phyloP scores from a whole-genome alignment of 2,113 vertebrate genomes.

The Odocoileus virginianus region DNA sequence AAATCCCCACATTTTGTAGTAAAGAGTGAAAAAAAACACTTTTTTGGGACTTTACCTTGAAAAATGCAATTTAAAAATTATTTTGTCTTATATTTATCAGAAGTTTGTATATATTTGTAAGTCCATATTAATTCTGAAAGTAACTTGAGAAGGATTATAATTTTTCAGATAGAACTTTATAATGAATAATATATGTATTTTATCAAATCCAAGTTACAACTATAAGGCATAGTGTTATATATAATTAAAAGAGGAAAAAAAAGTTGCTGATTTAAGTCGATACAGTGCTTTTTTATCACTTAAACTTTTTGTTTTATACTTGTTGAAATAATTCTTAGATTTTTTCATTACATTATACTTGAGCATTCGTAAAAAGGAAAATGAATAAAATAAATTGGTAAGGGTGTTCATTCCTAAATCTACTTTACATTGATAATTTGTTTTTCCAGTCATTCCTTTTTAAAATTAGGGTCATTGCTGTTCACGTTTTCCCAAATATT shows the following conservation, averaged over 20 bases:
- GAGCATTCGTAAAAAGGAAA: background rate
- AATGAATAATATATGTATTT: background rate
- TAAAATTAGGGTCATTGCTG: background rate
- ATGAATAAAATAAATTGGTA: background rate
- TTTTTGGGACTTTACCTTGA: background rate
- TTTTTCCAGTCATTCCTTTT: background rate
- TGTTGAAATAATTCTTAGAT: background rate
- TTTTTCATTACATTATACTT: background rate
- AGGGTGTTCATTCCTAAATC: background rate
- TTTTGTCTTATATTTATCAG: background rate
- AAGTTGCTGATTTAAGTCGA: background rate
- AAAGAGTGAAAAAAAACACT: background rate
- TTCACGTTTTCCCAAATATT: background rate
- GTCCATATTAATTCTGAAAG: background rate
- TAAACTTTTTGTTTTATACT: background rate
- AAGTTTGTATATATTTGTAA: background rate
- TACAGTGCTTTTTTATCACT: background rate
- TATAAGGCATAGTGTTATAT: background rate
- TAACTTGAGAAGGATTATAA: background rate
- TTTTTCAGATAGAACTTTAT: background rate
- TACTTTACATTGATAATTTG: background rate
- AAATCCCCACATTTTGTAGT: background rate
- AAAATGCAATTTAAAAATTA: background rate
- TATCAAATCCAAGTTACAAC: background rate
- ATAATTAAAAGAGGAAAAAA: background rate